Conservation (phyloP, 2,797 vertebrate species). For the Gambelia wislizenii region DNA sequence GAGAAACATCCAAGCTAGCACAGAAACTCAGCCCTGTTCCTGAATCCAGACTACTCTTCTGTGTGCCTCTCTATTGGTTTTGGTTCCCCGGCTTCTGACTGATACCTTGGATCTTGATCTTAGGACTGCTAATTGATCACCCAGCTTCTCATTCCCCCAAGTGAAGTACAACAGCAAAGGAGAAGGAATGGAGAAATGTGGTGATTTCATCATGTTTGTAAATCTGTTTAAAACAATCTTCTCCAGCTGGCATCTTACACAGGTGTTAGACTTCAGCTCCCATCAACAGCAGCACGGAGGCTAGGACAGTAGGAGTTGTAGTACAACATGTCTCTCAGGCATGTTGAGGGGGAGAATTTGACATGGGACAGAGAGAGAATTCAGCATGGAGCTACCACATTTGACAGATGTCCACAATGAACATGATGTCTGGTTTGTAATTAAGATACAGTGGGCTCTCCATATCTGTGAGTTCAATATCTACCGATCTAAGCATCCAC, state of each 20-base stretch:
- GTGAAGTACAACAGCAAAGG: background rate
- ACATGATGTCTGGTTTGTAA: background rate
- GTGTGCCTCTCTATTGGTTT: too few relatives aligned
- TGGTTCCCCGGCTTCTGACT: too few relatives aligned
- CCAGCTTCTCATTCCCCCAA: too few relatives aligned
- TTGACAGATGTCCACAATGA: background rate
- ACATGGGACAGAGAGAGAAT: background rate
- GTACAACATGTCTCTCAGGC: background rate
- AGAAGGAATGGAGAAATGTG: background rate
- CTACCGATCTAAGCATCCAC: too few relatives aligned
- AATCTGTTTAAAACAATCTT: background rate
- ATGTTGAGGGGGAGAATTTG: background rate
- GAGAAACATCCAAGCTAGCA: too few relatives aligned
- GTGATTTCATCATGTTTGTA: background rate
- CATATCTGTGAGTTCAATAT: too few relatives aligned
- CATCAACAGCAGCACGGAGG: background rate
- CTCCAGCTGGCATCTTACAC: background rate
- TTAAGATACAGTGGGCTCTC: too few relatives aligned
- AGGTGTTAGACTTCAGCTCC: background rate
- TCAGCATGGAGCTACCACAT: too few relatives aligned
- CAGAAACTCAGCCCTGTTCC: too few relatives aligned
- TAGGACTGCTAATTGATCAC: too few relatives aligned
- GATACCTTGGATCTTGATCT: too few relatives aligned
- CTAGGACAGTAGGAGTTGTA: background rate
- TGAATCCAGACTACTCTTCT: too few relatives aligned